Evolutionary conservation across 2,888 invertebrate species (phyloP).

Genomic region (Pyrrhosoma nymphula): DNA sequence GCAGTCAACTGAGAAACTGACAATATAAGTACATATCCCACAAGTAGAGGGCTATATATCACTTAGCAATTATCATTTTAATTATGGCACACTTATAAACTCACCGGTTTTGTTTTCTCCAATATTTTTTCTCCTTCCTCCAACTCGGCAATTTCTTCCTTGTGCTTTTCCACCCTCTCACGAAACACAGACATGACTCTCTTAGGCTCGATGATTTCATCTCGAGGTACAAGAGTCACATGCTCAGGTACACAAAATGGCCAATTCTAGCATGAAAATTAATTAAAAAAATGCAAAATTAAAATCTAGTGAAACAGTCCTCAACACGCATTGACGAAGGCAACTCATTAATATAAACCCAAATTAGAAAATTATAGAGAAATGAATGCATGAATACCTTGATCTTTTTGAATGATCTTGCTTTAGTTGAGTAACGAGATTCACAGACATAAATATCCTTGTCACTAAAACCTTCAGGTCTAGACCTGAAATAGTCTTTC

Average conservation of each 20-base stretch:
- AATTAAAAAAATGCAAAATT: conserved; percentile 46
- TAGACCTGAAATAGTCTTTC: conserved; percentile 94
- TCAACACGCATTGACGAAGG: neutral
- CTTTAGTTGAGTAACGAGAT: conserved; percentile 92
- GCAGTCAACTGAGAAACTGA: too few relatives aligned
- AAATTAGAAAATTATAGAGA: neutral
- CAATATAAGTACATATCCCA: too few relatives aligned
- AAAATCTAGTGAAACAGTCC: neutral
- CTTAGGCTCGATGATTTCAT: conserved; percentile 89
- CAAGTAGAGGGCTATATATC: too few relatives aligned
- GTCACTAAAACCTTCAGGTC: conserved; percentile 92
- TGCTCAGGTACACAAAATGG: conserved; percentile 83
- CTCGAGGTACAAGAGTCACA: conserved; percentile 84
- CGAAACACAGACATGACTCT: conserved; percentile 96
- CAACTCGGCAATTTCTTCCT: conserved; percentile 91
- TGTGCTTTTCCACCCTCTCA: conserved; percentile 93
- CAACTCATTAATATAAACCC: conserved; percentile 3
- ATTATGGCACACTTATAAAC: conserved; percentile 73
- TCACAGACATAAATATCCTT: conserved; percentile 99
- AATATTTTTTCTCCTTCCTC: conserved; percentile 90
- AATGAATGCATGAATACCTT: conserved; percentile 79
- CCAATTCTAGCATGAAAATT: conserved; percentile 77
- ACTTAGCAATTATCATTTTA: too few relatives aligned
- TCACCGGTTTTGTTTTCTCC: conserved; percentile 92
- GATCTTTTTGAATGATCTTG: conserved; percentile 95